Evolutionary conservation across 2,888 invertebrate genomes (phyloP).

Genomic region (Herminia tarsipennalis): DNA sequence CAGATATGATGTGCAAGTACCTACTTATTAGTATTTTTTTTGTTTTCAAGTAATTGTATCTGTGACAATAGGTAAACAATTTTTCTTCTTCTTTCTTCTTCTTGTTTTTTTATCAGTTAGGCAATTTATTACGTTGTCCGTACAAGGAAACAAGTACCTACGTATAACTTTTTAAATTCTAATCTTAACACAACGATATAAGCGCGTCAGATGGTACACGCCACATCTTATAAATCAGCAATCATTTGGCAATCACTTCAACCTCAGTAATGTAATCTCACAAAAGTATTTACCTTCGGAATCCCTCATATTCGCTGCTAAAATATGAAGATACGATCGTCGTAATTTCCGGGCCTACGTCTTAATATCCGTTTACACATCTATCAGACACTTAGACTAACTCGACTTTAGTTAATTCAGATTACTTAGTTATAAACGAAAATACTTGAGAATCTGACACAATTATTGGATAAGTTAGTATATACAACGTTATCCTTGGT

Average conservation of each 20-base stretch:
- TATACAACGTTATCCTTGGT: too few relatives aligned
- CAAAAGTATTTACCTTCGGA: conserved; percentile 27
- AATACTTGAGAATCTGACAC: not conserved
- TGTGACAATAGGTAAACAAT: too few relatives aligned
- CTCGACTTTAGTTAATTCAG: conserved; percentile 26
- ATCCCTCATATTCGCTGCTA: conserved; percentile 31
- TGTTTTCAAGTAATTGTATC: too few relatives aligned
- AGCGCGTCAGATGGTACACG: not conserved
- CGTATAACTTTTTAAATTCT: too few relatives aligned
- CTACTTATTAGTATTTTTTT: too few relatives aligned
- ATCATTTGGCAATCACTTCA: conserved; percentile 6
- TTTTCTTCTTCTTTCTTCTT: too few relatives aligned
- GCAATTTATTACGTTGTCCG: too few relatives aligned
- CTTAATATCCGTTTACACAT: conserved; percentile 69
- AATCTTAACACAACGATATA: conserved; percentile 1
- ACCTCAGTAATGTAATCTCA: conserved; percentile 15
- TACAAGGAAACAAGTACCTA: too few relatives aligned
- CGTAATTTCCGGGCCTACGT: conserved; percentile 67
- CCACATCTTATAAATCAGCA: conserved; percentile 7
- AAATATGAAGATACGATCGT: conserved; percentile 48
- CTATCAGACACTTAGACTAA: conserved; percentile 52
- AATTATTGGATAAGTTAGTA: too few relatives aligned
- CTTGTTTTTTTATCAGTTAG: too few relatives aligned
- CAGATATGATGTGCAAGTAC: too few relatives aligned
- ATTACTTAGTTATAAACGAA: conserved; percentile 17